phyloP scores from a whole-genome alignment of 2,113 vertebrate genomes.

The Varanus komodoensis region DNA sequence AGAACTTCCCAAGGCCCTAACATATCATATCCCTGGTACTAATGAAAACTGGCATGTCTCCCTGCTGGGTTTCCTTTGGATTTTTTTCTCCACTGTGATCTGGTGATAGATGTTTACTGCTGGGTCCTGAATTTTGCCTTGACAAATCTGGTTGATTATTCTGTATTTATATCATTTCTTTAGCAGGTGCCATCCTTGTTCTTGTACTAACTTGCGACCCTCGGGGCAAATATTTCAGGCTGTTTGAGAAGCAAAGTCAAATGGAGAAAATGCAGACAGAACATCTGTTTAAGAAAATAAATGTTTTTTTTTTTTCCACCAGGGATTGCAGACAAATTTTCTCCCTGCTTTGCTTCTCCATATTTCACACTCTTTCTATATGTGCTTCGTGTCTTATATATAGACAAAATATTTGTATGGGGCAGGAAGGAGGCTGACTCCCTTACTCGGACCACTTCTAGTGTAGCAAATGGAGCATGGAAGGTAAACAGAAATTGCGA shows the following conservation, averaged over 20 bases:
- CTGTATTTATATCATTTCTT: constrained; percentile 50
- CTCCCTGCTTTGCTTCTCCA: background rate
- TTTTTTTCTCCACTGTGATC: background rate
- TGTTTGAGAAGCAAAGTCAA: constrained; percentile 4
- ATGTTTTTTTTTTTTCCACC: constrained; percentile 18
- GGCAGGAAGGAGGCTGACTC: background rate
- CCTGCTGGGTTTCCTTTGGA: constrained; percentile 12
- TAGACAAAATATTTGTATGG: no score
- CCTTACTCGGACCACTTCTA: background rate
- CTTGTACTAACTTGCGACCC: constrained; percentile 27
- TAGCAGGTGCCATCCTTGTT: background rate
- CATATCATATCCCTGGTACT: background rate
- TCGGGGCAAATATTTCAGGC: constrained; percentile 24
- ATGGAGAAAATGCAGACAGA: constrained; percentile 42
- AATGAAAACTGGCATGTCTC: background rate
- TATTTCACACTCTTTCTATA: background rate
- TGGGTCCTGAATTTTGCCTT: constrained; percentile 36
- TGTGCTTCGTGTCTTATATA: background rate
- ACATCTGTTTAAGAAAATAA: constrained; percentile 54
- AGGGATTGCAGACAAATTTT: background rate
- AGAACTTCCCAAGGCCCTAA: constrained; percentile 11
- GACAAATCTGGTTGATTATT: constrained; percentile 32
- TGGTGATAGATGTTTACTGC: constrained; percentile 38
- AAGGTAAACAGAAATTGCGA: background rate
- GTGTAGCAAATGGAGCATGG: background rate